Conservation (phyloP, 2,888 invertebrate species). For the Rhamphomyia laevipes region DNA sequence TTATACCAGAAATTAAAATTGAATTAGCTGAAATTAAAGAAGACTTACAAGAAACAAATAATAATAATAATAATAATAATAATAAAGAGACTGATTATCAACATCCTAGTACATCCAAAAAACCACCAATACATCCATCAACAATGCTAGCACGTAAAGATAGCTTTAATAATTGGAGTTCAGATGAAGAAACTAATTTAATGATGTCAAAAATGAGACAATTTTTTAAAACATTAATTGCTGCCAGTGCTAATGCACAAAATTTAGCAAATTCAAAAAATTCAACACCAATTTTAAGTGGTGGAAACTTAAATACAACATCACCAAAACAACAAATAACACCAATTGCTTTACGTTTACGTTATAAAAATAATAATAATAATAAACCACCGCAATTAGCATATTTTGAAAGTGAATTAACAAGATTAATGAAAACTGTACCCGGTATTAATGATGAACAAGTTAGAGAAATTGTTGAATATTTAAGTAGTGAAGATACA, state of each 20-base stretch:
- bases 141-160: conserved; percentile 59
- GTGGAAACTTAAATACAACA: conserved; percentile 18
- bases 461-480: conserved; percentile 84
- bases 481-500: conserved; percentile 82
- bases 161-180: conserved; percentile 89
- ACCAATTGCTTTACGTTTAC: conserved; percentile 38
- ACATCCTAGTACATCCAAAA: background rate
- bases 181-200: conserved; percentile 84
- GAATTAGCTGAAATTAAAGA: conserved; percentile 48
- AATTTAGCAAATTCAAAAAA: conserved; percentile 33
- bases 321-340: conserved; percentile 35
- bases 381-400: conserved; percentile 75
- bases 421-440: conserved; percentile 84
- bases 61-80: conserved; percentile 7
- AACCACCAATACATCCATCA: background rate
- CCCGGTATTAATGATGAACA: conserved; percentile 84
- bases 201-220: conserved; percentile 94
- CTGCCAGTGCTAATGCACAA: conserved; percentile 43
- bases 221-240: conserved; percentile 85
- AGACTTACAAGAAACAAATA: conserved; percentile 40
- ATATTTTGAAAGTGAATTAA: conserved; percentile 81
- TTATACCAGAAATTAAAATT: conserved; percentile 18
- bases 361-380: conserved; percentile 42
- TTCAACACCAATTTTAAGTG: conserved; percentile 32
- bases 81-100: background rate